Evolutionary conservation across 2,797 vertebrate species (phyloP).

Genomic region (Agapornis canus): DNA sequence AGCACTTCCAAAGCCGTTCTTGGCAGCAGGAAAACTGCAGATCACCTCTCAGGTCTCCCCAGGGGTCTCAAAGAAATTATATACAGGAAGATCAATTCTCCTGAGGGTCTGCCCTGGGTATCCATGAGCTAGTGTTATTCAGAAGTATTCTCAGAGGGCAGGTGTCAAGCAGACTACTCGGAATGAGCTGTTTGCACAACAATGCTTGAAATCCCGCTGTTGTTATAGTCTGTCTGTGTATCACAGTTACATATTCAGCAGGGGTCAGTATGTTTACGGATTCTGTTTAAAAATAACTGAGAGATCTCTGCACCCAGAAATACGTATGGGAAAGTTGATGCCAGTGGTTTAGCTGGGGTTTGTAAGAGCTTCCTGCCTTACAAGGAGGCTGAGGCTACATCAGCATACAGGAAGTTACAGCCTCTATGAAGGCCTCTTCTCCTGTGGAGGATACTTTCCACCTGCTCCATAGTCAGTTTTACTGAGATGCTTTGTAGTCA

Average conservation of each 20-base stretch:
- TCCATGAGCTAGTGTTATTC: background rate
- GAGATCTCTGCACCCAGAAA: background rate
- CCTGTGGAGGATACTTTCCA: background rate
- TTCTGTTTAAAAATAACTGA: background rate
- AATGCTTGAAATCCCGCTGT: background rate
- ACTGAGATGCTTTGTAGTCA: background rate
- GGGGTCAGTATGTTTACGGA: background rate
- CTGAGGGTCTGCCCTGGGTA: background rate
- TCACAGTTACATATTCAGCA: background rate
- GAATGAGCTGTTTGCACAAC: background rate
- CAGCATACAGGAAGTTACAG: accelerated
- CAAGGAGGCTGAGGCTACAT: background rate
- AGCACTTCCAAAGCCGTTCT: background rate
- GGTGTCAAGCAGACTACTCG: background rate
- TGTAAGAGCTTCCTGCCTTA: background rate
- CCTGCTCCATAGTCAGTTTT: background rate
- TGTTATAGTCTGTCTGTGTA: background rate
- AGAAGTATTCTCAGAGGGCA: background rate
- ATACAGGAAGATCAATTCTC: background rate
- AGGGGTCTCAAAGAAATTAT: background rate
- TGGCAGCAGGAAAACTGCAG: background rate
- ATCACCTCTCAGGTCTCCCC: background rate
- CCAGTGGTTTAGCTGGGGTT: background rate
- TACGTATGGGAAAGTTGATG: background rate
- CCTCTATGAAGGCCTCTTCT: background rate